Evolutionary conservation across 1,140 invertebrate genomes (phyloP), one percentile per base, ranked within the genome.

Genomic region (Euwallacea similis): DNA sequence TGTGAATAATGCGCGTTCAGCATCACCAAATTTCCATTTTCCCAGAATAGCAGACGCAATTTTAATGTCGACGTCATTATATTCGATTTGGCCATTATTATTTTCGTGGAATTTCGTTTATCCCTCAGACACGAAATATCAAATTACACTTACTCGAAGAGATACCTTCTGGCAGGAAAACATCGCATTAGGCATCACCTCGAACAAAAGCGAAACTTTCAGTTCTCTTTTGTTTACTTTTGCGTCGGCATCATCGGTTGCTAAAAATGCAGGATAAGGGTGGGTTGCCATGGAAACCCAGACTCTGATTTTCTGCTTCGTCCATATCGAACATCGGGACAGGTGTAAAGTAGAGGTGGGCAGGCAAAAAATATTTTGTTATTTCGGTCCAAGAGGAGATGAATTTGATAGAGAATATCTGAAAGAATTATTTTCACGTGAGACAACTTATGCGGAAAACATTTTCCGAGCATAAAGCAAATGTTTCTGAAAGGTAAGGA

Each of bases 171-270:
- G 13, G 46, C 46, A 50, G 46, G 13, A 50, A 50, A 10, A 10
- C 46, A 50, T 11, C 46, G 13, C 46, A 13, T 50, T 50, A 50
- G 46, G 13, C 46, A 50, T 50, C 46, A 11, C 46, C 13, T 50
- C 46, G 46, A 50, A 50, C 46, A 50, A 50, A 50, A 11, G 46
- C 9, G 46, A 50, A 50, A 50, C 46, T 50, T 50, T 50, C 46
- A 2, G 2, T 50, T 13, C 46, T 50, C 46, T 50, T 50, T 50
- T 50, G 46, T 50, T 50, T 50, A 50, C 13, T 50, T 50, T 50
- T 50, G 46, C 13, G 9, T 50, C 46, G 13, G 13, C 13, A 10
- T 50, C 46, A 50, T 33, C 21, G 21, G 46, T 50, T 50, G 46
- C 46, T 50, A 50, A 50, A 50, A 50, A 50, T 10, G 9, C 9